These are phyloP conservation scores for Montipora cactus DNA, from an alignment of 64 coral and sea anemone species.

Conservation along the genomic window DNA sequence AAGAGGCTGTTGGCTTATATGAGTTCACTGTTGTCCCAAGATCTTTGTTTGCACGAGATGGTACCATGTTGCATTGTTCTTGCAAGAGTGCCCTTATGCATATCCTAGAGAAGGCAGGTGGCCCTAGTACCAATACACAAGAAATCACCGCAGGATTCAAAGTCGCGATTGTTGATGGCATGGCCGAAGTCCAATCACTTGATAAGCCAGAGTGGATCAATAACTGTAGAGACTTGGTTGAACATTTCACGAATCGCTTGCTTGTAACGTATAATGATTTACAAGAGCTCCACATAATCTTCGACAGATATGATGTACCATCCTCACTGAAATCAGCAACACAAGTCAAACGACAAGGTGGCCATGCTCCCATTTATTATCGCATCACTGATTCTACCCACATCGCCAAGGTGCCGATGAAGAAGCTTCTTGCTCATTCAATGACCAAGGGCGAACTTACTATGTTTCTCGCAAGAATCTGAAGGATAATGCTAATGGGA, in stretches of 20 bases:
- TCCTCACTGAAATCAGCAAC: background rate
- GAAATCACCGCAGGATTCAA: too few species aligned
- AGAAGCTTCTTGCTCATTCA: slow-evolving; percentile 56
- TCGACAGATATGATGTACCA: slow-evolving; percentile 61
- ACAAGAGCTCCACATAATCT: slow-evolving; percentile 63
- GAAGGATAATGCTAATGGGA: slow-evolving; percentile 46
- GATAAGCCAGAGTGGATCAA: slow-evolving; percentile 73
- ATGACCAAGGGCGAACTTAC: slow-evolving; percentile 73
- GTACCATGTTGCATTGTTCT: background rate
- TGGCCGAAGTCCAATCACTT: slow-evolving; percentile 70
- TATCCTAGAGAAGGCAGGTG: background rate
- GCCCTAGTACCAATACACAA: too few species aligned
- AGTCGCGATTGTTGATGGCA: slow-evolving; percentile 15
- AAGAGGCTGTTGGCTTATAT: background rate
- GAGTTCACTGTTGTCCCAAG: background rate
- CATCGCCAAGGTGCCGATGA: slow-evolving; percentile 48
- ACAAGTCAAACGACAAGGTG: too few species aligned
- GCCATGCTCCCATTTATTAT: too few species aligned
- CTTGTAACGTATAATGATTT: slow-evolving; percentile 58
- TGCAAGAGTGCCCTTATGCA: background rate
- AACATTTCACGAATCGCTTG: slow-evolving; percentile 65
- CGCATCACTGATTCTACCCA: slow-evolving; percentile 50
- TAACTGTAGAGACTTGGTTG: slow-evolving; percentile 65
- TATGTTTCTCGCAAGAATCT: slow-evolving; percentile 68
- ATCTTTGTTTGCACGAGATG: background rate